Conservation (phyloP, 2,888 invertebrate genomes). For the Cylloceria caligata region DNA sequence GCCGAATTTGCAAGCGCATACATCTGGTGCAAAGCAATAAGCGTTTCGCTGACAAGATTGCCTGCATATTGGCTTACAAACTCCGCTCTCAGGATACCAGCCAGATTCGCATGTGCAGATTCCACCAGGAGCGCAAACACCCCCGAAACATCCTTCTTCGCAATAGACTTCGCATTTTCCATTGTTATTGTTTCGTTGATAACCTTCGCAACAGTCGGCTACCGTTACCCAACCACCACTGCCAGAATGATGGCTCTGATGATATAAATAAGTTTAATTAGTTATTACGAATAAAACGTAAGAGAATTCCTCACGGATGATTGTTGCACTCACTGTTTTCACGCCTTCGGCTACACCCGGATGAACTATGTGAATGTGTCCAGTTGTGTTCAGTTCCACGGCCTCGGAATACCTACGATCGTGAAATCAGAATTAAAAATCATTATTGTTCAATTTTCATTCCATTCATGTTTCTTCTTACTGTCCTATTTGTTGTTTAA, state of each 20-base stretch:
- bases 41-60: constrained; percentile 86
- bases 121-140: constrained; percentile 88
- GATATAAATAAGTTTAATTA: neutral
- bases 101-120: constrained; percentile 88
- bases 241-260: constrained; percentile 9
- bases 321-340: constrained; percentile 71
- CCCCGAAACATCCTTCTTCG: constrained; percentile 89
- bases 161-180: constrained; percentile 88
- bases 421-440: neutral
- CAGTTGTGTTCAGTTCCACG: constrained; percentile 68
- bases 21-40: constrained; percentile 86
- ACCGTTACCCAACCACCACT: constrained; percentile 77
- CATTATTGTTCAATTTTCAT: too few relatives aligned
- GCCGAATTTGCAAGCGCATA: constrained; percentile 87
- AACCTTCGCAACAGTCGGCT: constrained; percentile 90
- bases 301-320: neutral
- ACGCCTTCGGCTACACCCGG: constrained; percentile 63
- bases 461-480: too few relatives aligned
- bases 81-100: constrained; percentile 87
- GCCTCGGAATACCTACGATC: constrained; percentile 72
- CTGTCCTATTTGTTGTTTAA: too few relatives aligned
- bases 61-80: constrained; percentile 87
- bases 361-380: constrained; percentile 65
- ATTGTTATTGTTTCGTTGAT: constrained; percentile 86
- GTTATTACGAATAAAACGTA: neutral